These are phyloP conservation scores for Nasonia vitripennis DNA, from an alignment of 1,140 invertebrate genomes.

Conservation along the genomic window DNA sequence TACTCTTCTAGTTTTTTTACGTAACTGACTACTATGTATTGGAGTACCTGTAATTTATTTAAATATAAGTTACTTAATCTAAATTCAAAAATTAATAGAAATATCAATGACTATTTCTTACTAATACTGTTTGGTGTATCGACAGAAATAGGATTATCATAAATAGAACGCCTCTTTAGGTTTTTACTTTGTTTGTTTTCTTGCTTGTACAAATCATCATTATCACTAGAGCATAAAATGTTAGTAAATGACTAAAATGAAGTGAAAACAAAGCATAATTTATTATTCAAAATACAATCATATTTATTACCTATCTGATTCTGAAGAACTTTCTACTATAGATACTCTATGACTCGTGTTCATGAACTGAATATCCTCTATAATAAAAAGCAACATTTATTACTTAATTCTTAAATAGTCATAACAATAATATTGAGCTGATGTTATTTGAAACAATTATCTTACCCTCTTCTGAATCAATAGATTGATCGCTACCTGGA, in stretches of 20 bases:
- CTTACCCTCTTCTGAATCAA: constrained; percentile 45
- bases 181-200: background rate
- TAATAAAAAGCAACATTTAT: background rate
- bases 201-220: background rate
- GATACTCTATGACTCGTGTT: constrained; percentile 44
- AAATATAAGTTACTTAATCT: background rate
- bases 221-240: constrained; percentile 3
- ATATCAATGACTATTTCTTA: constrained; percentile 15
- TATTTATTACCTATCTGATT: constrained; percentile 39
- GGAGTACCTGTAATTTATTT: constrained; percentile 23
- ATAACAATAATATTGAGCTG: background rate
- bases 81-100: background rate
- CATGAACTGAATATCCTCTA: constrained; percentile 39
- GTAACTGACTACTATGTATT: background rate
- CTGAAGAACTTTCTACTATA: constrained; percentile 38
- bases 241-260: background rate
- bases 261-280: background rate
- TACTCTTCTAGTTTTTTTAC: background rate
- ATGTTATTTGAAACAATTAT: background rate
- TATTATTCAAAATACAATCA: background rate
- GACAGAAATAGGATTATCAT: constrained; percentile 38
- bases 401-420: background rate
- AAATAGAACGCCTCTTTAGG: constrained; percentile 41
- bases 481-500: background rate
- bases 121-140: constrained; percentile 1